Conservation (phyloP, 1,140 invertebrate species). For the Pseudomyrmex gracilis region DNA sequence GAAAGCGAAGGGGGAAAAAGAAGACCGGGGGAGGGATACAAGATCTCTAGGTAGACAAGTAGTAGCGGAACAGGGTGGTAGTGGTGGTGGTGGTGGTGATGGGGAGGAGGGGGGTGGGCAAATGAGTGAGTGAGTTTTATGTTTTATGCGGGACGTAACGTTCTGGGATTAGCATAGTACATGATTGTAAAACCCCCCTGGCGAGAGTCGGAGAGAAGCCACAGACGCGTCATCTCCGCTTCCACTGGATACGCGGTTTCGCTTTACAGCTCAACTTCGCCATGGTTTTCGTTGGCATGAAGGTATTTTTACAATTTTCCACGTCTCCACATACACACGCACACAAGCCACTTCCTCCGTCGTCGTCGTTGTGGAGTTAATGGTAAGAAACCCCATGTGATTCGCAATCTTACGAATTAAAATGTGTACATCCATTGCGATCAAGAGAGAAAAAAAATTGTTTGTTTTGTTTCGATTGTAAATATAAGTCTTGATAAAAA, state of each 20-base stretch:
- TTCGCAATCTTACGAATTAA: constrained; percentile 28
- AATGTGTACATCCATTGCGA: neutral
- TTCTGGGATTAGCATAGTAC: constrained; percentile 82
- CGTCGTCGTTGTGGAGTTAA: constrained; percentile 24
- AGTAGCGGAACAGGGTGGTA: constrained; percentile 39
- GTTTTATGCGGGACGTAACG: constrained; percentile 81
- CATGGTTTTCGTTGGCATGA: constrained; percentile 63
- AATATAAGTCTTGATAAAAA: too few relatives aligned
- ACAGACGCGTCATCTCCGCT: constrained; percentile 68
- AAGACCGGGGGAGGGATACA: constrained; percentile 44
- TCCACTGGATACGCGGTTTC: constrained; percentile 62
- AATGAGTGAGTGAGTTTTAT: constrained; percentile 80
- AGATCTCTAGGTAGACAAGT: constrained; percentile 39
- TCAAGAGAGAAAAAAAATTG: too few relatives aligned
- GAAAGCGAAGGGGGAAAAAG: constrained; percentile 54
- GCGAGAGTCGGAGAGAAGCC: constrained; percentile 68
- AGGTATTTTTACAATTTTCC: constrained; percentile 72
- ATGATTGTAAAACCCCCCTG: constrained; percentile 79
- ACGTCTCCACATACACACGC: neutral
- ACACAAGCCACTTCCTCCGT: constrained; percentile 14
- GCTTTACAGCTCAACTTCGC: constrained; percentile 65
- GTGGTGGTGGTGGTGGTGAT: too few relatives aligned
- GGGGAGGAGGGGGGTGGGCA: constrained; percentile 45
- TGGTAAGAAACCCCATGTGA: neutral
- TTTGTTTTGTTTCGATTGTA: neutral